A percentile compares a stretch with the other conserved stretches of the same genome.
These are phyloP conservation scores for Melipona quadrifasciata DNA, from an alignment of 1,140 invertebrate genomes.

Conservation along the genomic window DNA sequence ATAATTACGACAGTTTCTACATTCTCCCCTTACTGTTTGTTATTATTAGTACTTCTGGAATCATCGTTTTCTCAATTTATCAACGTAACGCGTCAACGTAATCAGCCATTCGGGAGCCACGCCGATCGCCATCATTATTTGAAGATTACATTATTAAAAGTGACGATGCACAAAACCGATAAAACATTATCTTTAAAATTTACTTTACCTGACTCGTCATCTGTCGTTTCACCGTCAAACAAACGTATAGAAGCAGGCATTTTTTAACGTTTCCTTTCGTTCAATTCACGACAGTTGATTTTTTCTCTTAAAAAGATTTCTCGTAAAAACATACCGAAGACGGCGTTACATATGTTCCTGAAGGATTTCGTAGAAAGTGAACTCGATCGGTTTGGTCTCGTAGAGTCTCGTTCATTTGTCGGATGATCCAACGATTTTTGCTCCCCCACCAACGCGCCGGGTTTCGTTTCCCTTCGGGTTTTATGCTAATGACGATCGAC, in stretches of 20 bases:
- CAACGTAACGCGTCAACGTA: background rate
- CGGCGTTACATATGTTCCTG: too few relatives aligned
- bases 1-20: background rate
- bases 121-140: background rate
- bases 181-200: background rate
- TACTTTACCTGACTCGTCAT: background rate
- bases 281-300: too few relatives aligned
- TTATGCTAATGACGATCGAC: constrained; percentile 31
- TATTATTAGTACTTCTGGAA: background rate
- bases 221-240: background rate
- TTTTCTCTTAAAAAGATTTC: too few relatives aligned
- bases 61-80: background rate
- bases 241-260: background rate
- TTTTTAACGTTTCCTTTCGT: too few relatives aligned
- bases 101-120: background rate
- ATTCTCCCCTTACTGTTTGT: background rate
- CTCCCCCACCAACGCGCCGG: background rate
- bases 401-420: background rate
- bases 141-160: background rate
- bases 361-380: background rate
- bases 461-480: constrained; percentile 13
- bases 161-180: background rate
- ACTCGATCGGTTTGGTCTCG: background rate
- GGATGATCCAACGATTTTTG: constrained; percentile 4
- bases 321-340: too few relatives aligned